phyloP scores from a whole-genome alignment of 2,888 invertebrate genomes.

The Rhodophaea formosa region DNA sequence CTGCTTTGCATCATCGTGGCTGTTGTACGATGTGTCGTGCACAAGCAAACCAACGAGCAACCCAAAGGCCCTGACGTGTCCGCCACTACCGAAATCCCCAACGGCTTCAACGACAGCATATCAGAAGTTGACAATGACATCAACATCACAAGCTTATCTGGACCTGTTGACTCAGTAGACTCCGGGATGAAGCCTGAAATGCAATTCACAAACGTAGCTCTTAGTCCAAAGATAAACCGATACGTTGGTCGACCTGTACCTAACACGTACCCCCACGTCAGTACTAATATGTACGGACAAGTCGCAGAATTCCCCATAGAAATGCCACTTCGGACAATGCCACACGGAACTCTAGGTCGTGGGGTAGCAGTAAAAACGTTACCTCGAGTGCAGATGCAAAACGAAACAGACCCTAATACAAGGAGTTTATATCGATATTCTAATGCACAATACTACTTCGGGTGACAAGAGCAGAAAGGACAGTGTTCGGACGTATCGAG shows the following conservation, averaged over 20 bases:
- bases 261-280: constrained; percentile 75
- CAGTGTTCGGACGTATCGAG: constrained; percentile 77
- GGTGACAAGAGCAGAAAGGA: constrained; percentile 85
- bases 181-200: constrained; percentile 70
- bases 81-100: constrained; percentile 88
- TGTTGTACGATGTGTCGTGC: constrained; percentile 85
- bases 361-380: constrained; percentile 73
- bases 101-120: constrained; percentile 92
- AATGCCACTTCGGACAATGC: constrained; percentile 77
- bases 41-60: constrained; percentile 82
- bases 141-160: constrained; percentile 85
- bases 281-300: constrained; percentile 78
- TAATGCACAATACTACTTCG: constrained; percentile 87
- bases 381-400: constrained; percentile 70
- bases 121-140: constrained; percentile 91
- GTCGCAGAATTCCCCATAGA: constrained; percentile 76
- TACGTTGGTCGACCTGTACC: constrained; percentile 74
- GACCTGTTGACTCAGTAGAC: constrained; percentile 81
- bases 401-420: constrained; percentile 78
- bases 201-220: constrained; percentile 68
- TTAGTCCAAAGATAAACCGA: constrained; percentile 75
- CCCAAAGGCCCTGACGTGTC: constrained; percentile 86
- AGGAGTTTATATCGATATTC: constrained; percentile 84
- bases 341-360: constrained; percentile 70
- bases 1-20: constrained; percentile 87